Evolutionary conservation across 2,113 vertebrate genomes (phyloP), one percentile per base, ranked within the genome.

Genomic region (Centropus bengalensis): DNA sequence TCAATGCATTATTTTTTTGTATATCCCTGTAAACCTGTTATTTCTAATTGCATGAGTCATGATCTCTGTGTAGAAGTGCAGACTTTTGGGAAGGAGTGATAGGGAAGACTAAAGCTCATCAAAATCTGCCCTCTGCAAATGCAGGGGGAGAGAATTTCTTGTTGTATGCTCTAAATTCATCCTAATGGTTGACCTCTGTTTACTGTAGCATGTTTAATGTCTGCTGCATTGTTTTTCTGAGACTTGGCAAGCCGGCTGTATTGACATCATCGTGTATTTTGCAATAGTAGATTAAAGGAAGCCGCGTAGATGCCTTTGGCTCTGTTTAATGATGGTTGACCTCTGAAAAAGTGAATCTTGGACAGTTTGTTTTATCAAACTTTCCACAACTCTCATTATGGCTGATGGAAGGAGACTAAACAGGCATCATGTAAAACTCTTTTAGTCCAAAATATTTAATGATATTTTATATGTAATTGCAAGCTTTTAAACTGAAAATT

Each of bases 201-300:
- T 82, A 22, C 71, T 52, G 54, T 42, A 55, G 71, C 33, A 64
- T 78, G 62, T 54, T 93, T 82, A 45, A 63, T 32, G 71, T 36
- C 21, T 84, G 91, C 78, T 80, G 51, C 64, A 8, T 56, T 95
- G 90, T 93, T 96, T 93, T 91, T 58, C 68, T 36, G 3, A 2
- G 84, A 58, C 73, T 88, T 96, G 89, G 89, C 92, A 88, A 23
- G 2, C 49, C 70, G 79, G 30, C 71, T 81, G 67, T 45, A 14
- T 63, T 89, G 85, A 89, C 85, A 90, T 95, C 85, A 88, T 80
- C 82, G 89, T 75, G 42, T 47, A 3, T 94, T 96, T 94, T 89
- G 91, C 93, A 93, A 77, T 33, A 82, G 15, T 10, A 85, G 83
- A 87, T 95, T 91, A 87, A 89, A 93, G 90, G 59, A 89, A 87